Conservation (phyloP, 2,888 invertebrate genomes). For the Heliconius charithonia region DNA sequence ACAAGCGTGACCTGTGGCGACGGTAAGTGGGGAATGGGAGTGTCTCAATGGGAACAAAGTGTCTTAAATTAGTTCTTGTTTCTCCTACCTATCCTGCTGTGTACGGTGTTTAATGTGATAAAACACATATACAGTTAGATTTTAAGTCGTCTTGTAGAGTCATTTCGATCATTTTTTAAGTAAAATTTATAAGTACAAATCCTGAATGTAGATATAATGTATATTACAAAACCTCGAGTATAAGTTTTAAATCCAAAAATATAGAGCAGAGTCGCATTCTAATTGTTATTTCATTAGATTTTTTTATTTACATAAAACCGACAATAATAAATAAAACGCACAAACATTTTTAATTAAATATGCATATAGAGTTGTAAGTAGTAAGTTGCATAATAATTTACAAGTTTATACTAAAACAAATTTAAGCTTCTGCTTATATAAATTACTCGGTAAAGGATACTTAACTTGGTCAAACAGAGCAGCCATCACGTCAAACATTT, state of each 20-base stretch:
- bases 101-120: too few species aligned
- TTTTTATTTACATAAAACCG: too few species aligned
- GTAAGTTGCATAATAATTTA: background rate
- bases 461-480: slow-evolving; percentile 47
- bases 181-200: background rate
- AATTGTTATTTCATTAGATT: too few species aligned
- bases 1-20: too few species aligned
- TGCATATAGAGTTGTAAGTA: background rate
- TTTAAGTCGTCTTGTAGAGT: background rate
- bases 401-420: background rate
- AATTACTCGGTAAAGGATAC: slow-evolving; percentile 35
- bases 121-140: too few species aligned
- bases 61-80: too few species aligned
- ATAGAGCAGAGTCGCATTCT: too few species aligned
- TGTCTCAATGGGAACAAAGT: too few species aligned
- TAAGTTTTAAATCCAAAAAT: too few species aligned
- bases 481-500: slow-evolving; percentile 65
- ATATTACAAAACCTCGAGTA: background rate
- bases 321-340: too few species aligned
- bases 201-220: background rate
- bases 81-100: too few species aligned
- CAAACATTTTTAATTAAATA: background rate
- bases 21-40: too few species aligned
- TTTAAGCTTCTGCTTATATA: slow-evolving; percentile 11
- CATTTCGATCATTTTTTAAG: background rate